Evolutionary conservation across 1,140 invertebrate species (phyloP).

Genomic region (Coboldia fuscipes): DNA sequence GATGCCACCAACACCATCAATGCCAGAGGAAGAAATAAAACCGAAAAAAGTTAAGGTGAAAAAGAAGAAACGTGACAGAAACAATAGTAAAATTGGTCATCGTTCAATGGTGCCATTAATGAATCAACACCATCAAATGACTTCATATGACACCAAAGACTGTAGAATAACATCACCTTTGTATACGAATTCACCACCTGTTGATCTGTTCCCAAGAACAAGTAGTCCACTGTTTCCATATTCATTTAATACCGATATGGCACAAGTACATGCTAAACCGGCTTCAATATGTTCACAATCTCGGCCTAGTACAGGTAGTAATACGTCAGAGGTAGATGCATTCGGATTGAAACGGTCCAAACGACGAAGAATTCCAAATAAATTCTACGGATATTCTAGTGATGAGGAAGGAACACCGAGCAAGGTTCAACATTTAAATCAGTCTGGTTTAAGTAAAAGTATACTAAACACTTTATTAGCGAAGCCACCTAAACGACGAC

Average conservation of each 20-base stretch:
- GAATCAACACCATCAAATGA: not conserved
- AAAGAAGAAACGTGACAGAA: slow-evolving; percentile 32
- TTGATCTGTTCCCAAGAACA: slow-evolving; percentile 7
- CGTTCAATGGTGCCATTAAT: not conserved
- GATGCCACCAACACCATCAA: slow-evolving; percentile 29
- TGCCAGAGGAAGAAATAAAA: slow-evolving; percentile 21
- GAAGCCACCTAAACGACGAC: not conserved
- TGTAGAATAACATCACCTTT: not conserved
- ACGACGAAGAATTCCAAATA: slow-evolving; percentile 51
- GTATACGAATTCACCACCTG: too few relatives aligned
- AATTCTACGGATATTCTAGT: slow-evolving; percentile 68
- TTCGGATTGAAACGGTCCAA: slow-evolving; percentile 43
- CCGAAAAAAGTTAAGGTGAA: slow-evolving; percentile 31
- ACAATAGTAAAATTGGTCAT: too few relatives aligned
- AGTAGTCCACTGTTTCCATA: slow-evolving; percentile 1
- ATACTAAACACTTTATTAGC: not conserved
- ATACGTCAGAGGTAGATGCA: slow-evolving; percentile 27
- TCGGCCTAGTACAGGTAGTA: slow-evolving; percentile 15
- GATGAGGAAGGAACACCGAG: slow-evolving; percentile 38
- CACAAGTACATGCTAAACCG: too few relatives aligned
- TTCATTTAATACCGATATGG: too few relatives aligned
- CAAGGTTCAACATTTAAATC: slow-evolving; percentile 7
- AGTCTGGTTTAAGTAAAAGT: not conserved
- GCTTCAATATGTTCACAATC: too few relatives aligned
- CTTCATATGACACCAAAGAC: not conserved